These are phyloP conservation scores for Bombus terrestris DNA, from an alignment of 1,140 invertebrate species.

Conservation along the genomic window DNA sequence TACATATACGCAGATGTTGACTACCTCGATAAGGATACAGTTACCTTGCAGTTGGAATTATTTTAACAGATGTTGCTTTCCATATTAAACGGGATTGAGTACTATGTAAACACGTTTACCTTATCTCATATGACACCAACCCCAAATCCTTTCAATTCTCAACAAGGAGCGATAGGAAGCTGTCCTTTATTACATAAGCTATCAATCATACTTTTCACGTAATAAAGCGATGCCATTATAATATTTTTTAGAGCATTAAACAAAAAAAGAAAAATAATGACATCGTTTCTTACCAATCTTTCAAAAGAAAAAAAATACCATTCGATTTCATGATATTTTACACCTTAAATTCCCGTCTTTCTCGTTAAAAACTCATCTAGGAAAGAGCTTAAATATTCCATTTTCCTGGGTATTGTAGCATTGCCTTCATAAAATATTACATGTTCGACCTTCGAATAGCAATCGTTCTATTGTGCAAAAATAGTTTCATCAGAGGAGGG, in stretches of 20 bases:
- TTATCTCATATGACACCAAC: conserved; percentile 59
- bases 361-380: background rate
- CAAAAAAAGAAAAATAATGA: no score
- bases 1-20: conserved; percentile 63
- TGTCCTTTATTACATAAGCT: conserved; percentile 7
- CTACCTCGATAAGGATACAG: conserved; percentile 56
- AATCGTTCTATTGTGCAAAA: conserved; percentile 38
- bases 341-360: background rate
- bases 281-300: background rate
- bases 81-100: conserved; percentile 77
- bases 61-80: conserved; percentile 80
- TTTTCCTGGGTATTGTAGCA: background rate
- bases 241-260: background rate
- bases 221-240: background rate
- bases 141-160: conserved; percentile 43
- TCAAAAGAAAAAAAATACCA: background rate
- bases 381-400: background rate
- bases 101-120: conserved; percentile 74
- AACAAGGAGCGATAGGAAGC: conserved; percentile 28
- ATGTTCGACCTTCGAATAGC: conserved; percentile 30
- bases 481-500: conserved; percentile 16
- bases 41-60: conserved; percentile 69
- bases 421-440: conserved; percentile 39
- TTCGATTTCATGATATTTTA: background rate
- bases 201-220: background rate